Conservation (phyloP, 1,140 invertebrate genomes). For the Nebria ingens region DNA sequence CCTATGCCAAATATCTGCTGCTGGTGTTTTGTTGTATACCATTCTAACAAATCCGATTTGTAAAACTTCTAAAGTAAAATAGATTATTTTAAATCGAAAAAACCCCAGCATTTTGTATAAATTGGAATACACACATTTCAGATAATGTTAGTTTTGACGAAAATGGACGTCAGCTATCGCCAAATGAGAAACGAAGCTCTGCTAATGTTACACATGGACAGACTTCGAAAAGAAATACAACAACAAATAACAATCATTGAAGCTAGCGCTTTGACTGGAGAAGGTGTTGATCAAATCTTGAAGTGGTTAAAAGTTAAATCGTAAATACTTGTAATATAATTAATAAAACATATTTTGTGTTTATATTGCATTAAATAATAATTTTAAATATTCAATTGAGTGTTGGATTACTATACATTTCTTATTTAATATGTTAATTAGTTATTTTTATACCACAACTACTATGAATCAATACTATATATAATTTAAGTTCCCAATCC, state of each 20-base stretch:
- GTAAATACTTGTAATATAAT: no score
- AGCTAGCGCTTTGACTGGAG: constrained; percentile 56
- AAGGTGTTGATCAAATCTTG: constrained; percentile 55
- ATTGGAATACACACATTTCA: constrained; percentile 32
- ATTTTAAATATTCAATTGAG: no score
- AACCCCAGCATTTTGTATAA: not conserved
- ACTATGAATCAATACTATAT: no score
- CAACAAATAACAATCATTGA: constrained; percentile 58
- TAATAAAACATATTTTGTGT: no score
- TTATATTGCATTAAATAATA: no score
- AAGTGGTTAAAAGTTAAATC: no score
- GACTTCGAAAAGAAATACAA: constrained; percentile 50
- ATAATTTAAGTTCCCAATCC: no score
- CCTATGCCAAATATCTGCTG: constrained; percentile 70
- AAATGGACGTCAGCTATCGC: constrained; percentile 71
- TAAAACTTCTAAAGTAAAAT: constrained; percentile 45
- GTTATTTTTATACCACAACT: no score
- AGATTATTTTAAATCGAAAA: not conserved
- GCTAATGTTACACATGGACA: constrained; percentile 58
- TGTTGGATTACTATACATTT: no score
- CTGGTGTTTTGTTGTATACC: constrained; percentile 62
- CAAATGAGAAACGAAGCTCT: constrained; percentile 74
- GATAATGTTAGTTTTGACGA: constrained; percentile 62
- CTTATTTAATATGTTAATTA: no score
- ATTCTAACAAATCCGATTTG: constrained; percentile 57